Percentiles rank a stretch among this genome's conserved stretches.
These are phyloP conservation scores for Sternotherus odoratus DNA, from an alignment of 2,797 vertebrate genomes.

Conservation along the genomic window DNA sequence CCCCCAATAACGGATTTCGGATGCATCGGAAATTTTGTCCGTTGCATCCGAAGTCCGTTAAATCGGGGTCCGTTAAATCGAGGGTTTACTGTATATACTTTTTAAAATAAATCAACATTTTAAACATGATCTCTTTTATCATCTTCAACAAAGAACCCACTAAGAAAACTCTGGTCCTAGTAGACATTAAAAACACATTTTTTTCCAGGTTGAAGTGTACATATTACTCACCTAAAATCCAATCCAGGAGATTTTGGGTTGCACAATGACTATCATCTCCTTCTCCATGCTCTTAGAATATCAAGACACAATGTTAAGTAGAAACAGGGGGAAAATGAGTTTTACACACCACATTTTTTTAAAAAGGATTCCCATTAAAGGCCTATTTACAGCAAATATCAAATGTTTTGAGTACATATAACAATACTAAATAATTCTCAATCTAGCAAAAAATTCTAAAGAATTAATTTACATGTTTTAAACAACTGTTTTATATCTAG, in stretches of 20 bases:
- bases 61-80: too few species aligned
- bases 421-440: not conserved
- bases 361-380: not conserved
- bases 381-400: not conserved
- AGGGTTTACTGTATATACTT: too few species aligned
- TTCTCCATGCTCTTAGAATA: constrained; percentile 1
- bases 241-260: not conserved
- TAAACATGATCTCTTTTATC: not conserved
- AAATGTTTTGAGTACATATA: constrained; percentile 15
- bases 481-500: constrained; percentile 36
- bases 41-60: too few species aligned
- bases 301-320: not conserved
- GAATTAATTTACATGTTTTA: constrained; percentile 23
- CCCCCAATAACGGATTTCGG: too few species aligned
- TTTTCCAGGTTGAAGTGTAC: not conserved
- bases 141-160: not conserved
- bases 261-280: not conserved
- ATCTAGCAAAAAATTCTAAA: constrained; percentile 18
- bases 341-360: not conserved
- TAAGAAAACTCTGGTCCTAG: not conserved
- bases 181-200: not conserved
- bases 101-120: not conserved
- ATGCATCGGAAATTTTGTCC: too few species aligned
- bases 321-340: not conserved
- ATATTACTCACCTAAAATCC: not conserved